phyloP scores from a whole-genome alignment of 2,113 vertebrate genomes.

The Tragelaphus strepsiceros region DNA sequence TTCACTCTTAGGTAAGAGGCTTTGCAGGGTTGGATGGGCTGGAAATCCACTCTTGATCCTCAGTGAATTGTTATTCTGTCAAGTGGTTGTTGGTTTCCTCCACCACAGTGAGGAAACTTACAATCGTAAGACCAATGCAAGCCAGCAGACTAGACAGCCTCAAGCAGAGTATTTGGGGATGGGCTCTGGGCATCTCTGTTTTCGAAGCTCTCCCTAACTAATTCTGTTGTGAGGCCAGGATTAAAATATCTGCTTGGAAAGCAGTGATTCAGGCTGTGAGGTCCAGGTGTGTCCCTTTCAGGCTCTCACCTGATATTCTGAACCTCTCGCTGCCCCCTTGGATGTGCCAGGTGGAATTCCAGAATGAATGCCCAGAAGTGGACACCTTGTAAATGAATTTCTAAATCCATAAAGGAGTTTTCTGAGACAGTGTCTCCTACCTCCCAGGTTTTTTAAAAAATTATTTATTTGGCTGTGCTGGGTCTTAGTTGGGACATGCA shows the following conservation, averaged over 20 bases:
- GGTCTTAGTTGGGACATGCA: not conserved
- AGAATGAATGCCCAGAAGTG: not conserved
- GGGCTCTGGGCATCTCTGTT: not conserved
- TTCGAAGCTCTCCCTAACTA: not conserved
- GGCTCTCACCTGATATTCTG: not conserved
- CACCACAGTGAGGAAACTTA: not conserved
- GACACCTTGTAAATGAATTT: not conserved
- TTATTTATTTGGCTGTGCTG: not conserved
- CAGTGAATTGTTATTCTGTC: accelerated
- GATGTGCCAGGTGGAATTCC: not conserved
- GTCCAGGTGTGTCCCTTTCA: not conserved
- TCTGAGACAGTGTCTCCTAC: not conserved
- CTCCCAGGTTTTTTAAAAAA: not conserved
- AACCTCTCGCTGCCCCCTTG: not conserved
- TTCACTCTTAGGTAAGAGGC: conserved; percentile 89
- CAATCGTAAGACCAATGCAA: not conserved
- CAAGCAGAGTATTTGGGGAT: not conserved
- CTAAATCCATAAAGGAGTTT: not conserved
- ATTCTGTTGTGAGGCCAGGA: not conserved
- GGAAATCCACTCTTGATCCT: accelerated
- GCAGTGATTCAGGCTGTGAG: not conserved
- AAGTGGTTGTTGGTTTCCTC: not conserved
- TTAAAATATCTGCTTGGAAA: not conserved
- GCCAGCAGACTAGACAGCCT: not conserved
- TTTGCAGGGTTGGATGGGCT: accelerated